A percentile compares a stretch with the other conserved stretches of the same genome.
phyloP scores from a whole-genome alignment of 1,140 invertebrate genomes.

The Rhyacophila brunnea region DNA sequence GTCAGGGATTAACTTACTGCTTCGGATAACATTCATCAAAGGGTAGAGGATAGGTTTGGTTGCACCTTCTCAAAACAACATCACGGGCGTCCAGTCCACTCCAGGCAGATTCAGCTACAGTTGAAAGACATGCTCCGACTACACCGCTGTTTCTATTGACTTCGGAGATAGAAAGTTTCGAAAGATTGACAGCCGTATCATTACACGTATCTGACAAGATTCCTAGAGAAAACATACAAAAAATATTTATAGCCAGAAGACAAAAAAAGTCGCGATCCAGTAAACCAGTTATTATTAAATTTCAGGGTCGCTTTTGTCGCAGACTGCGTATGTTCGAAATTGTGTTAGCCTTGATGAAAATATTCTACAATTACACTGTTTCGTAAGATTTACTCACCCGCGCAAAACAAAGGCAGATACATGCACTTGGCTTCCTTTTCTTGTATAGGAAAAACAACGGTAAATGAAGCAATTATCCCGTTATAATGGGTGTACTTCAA shows the following conservation, averaged over 20 bases:
- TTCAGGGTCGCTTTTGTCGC: background rate
- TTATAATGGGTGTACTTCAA: conserved; percentile 43
- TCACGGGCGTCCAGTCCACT: conserved; percentile 46
- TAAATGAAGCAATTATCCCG: conserved; percentile 53
- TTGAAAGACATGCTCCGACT: conserved; percentile 44
- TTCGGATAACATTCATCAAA: conserved; percentile 64
- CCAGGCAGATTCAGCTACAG: conserved; percentile 35
- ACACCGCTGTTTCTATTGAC: conserved; percentile 44
- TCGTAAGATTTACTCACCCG: conserved; percentile 40
- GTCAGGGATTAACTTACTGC: conserved; percentile 49
- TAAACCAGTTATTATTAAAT: conserved; percentile 2
- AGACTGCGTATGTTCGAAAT: background rate
- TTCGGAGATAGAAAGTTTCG: conserved; percentile 51
- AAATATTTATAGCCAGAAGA: background rate
- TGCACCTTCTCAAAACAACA: conserved; percentile 63
- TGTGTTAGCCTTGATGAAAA: background rate
- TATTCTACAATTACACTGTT: too few species aligned
- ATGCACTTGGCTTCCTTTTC: conserved; percentile 52
- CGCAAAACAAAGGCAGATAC: conserved; percentile 56
- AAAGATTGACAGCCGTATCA: conserved; percentile 53
- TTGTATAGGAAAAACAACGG: conserved; percentile 48
- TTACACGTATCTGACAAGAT: conserved; percentile 53
- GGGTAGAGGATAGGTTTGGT: conserved; percentile 57
- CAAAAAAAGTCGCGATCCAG: conserved; percentile 19
- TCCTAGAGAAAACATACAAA: conserved; percentile 43